A percentile compares a stretch with the other conserved stretches of the same genome.
These are phyloP conservation scores for Excalfactoria chinensis DNA, from an alignment of 2,113 vertebrate species.

Conservation along the genomic window DNA sequence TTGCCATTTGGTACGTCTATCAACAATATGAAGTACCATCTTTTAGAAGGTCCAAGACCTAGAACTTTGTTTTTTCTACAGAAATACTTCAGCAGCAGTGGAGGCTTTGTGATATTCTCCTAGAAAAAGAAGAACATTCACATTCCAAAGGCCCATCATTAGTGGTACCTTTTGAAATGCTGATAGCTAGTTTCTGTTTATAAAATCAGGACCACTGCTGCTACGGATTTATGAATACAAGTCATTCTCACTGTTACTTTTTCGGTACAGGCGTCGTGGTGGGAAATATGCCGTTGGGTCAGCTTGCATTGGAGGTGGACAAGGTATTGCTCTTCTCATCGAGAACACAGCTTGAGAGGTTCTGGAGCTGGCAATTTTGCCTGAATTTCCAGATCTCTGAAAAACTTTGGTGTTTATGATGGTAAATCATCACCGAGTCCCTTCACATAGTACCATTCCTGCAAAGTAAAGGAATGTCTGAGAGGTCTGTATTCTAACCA, in stretches of 20 bases:
- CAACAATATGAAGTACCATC: fast-evolving
- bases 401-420: not conserved
- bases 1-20: not conserved
- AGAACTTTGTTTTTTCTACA: not conserved
- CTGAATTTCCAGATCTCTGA: not conserved
- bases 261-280: slow-evolving; percentile 83
- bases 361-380: not conserved
- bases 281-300: slow-evolving; percentile 93
- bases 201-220: not conserved
- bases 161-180: fast-evolving
- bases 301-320: slow-evolving; percentile 95
- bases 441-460: not conserved
- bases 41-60: not conserved
- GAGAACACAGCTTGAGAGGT: slow-evolving; percentile 82
- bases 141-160: fast-evolving
- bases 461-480: not conserved
- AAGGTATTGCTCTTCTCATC: slow-evolving; percentile 92
- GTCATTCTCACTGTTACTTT: not conserved
- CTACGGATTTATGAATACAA: not conserved
- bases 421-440: not conserved
- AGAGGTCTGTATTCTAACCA: not conserved
- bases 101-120: not conserved
- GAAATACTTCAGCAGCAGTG: not conserved
- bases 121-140: fast-evolving
- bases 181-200: not conserved